Percentiles rank a stretch among this genome's conserved stretches.
phyloP scores from a whole-genome alignment of 2,797 vertebrate genomes.

The Sitta carolinensis region DNA sequence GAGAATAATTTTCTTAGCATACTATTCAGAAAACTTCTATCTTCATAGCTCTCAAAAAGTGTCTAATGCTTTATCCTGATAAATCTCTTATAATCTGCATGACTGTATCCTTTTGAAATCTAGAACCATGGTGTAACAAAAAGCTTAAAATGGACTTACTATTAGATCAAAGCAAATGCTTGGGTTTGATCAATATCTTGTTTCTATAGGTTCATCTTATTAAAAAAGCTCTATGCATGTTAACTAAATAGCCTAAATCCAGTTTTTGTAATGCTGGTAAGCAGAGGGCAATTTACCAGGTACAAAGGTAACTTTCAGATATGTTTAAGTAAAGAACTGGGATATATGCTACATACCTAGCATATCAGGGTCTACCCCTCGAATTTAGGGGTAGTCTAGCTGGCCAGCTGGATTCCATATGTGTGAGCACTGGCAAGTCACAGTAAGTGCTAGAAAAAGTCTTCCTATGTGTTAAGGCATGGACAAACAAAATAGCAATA shows the following conservation, averaged over 20 bases:
- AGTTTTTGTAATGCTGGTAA: neutral
- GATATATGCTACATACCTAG: neutral
- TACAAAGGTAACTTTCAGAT: neutral
- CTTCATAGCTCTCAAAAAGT: neutral
- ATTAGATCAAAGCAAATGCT: neutral
- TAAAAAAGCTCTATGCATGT: neutral
- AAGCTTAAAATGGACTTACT: neutral
- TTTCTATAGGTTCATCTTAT: neutral
- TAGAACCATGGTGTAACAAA: neutral
- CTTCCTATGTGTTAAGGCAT: neutral
- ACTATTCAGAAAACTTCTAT: neutral
- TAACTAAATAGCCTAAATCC: neutral
- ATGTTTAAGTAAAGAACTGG: neutral
- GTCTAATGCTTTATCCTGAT: neutral
- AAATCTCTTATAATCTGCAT: neutral
- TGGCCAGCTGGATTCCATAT: neutral
- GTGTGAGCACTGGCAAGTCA: neutral
- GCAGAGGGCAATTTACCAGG: neutral
- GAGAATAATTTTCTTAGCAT: constrained; percentile 12
- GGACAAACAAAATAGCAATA: neutral
- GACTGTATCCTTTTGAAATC: neutral
- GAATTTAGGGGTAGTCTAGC: neutral
- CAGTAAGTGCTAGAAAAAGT: neutral
- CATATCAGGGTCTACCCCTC: neutral
- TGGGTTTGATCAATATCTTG: neutral